Percentiles rank a stretch among this genome's conserved stretches.
phyloP scores from a whole-genome alignment of 2,888 invertebrate species.

The Drosophila infuscata region DNA sequence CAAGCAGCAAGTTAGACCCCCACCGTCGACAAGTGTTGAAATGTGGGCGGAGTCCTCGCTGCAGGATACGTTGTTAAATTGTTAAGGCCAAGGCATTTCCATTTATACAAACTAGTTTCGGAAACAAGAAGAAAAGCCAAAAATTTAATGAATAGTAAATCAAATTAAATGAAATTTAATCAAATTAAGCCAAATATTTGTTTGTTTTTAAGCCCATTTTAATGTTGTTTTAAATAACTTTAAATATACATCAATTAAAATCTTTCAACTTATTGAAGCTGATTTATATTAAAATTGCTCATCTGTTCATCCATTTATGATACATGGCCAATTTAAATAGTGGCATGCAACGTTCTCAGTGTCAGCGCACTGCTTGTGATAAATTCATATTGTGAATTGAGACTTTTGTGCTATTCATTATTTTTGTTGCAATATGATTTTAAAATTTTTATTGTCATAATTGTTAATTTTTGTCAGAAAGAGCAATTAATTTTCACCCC shows the following conservation, averaged over 20 bases:
- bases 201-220: background rate
- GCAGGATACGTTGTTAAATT: slow-evolving; percentile 12
- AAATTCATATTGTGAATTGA: slow-evolving; percentile 31
- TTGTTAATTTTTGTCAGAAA: slow-evolving; percentile 63
- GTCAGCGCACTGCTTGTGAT: background rate
- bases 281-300: slow-evolving; percentile 12
- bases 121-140: background rate
- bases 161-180: background rate
- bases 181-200: too few relatives aligned
- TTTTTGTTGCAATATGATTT: slow-evolving; percentile 61
- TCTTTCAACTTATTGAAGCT: too few relatives aligned
- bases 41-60: slow-evolving; percentile 32
- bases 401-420: slow-evolving; percentile 50
- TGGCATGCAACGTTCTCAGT: slow-evolving; percentile 26
- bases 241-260: background rate
- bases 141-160: background rate
- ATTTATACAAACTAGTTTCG: background rate
- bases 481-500: slow-evolving; percentile 51
- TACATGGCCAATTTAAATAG: slow-evolving; percentile 7
- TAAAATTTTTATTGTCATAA: slow-evolving; percentile 64
- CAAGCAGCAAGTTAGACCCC: slow-evolving; percentile 36
- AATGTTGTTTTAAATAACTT: background rate
- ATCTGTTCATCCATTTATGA: slow-evolving; percentile 14
- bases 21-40: slow-evolving; percentile 51
- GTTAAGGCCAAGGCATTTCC: slow-evolving; percentile 7